Percentiles rank a stretch among this genome's conserved stretches.
These are phyloP conservation scores for Tenthredo distinguenda DNA, from an alignment of 2,888 invertebrate genomes.

Conservation along the genomic window DNA sequence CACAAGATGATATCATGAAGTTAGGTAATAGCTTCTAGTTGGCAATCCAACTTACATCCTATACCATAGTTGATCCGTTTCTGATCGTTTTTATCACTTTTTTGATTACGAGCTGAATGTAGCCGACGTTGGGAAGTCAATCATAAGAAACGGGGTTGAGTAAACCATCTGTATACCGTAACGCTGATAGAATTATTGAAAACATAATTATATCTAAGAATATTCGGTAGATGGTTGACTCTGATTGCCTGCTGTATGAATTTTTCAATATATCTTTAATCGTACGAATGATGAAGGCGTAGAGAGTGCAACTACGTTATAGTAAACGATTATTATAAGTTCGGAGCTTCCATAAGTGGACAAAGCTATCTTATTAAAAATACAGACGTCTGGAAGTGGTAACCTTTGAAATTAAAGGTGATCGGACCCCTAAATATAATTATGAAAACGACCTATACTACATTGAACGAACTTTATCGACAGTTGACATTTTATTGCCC, in stretches of 20 bases:
- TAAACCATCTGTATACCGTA: not conserved
- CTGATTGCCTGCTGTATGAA: not conserved
- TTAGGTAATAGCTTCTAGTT: not conserved
- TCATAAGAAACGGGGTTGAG: not conserved
- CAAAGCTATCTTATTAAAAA: not conserved
- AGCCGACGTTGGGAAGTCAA: not conserved
- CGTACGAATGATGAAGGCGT: not conserved
- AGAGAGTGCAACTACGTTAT: not conserved
- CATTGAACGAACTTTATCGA: not conserved
- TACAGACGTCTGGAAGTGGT: not conserved
- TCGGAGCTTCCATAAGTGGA: not conserved
- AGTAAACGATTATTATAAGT: not conserved
- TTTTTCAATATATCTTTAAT: not conserved
- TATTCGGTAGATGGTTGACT: not conserved
- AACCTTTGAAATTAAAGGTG: constrained; percentile 47
- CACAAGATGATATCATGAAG: not conserved
- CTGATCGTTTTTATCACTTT: not conserved
- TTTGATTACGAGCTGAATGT: not conserved
- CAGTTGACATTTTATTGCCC: constrained; percentile 10
- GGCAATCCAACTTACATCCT: not conserved
- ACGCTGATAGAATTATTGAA: not conserved
- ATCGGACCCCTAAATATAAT: constrained; percentile 1
- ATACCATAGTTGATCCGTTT: not conserved
- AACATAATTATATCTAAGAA: not conserved
- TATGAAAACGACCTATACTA: not conserved